phyloP scores from a whole-genome alignment of 1,140 invertebrate genomes.

The Drosophila quadrilineata region DNA sequence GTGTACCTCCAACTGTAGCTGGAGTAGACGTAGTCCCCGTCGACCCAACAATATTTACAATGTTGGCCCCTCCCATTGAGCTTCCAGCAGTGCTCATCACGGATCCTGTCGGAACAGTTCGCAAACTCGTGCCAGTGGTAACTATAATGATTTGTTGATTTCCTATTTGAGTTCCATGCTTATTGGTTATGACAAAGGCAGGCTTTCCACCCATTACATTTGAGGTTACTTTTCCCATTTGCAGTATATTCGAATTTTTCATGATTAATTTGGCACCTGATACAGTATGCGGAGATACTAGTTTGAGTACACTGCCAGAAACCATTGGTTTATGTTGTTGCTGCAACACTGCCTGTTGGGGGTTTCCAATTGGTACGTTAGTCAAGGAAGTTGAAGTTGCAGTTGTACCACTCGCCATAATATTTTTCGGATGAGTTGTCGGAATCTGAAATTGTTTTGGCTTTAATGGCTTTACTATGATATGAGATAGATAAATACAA shows the following conservation, averaged over 20 bases:
- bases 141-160: conserved; percentile 88
- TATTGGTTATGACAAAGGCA: conserved; percentile 80
- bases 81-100: conserved; percentile 84
- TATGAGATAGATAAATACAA: no score
- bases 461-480: no score
- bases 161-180: conserved; percentile 81
- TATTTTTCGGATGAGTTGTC: conserved; percentile 83
- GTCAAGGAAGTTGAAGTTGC: neutral
- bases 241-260: conserved; percentile 87
- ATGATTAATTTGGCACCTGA: conserved; percentile 85
- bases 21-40: conserved; percentile 52
- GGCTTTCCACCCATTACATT: conserved; percentile 74
- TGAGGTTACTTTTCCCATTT: conserved; percentile 83
- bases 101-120: conserved; percentile 80
- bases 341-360: conserved; percentile 73
- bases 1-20: conserved; percentile 63
- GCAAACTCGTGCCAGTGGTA: conserved; percentile 85
- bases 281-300: conserved; percentile 68
- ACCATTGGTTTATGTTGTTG: conserved; percentile 59
- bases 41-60: conserved; percentile 71
- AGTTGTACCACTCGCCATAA: conserved; percentile 4
- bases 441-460: conserved; percentile 33
- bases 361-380: neutral
- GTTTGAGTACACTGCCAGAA: conserved; percentile 71
- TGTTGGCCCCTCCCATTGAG: conserved; percentile 82